These are phyloP conservation scores for Sciurus vulgaris DNA, from an alignment of 2,797 vertebrate genomes.

Conservation along the genomic window DNA sequence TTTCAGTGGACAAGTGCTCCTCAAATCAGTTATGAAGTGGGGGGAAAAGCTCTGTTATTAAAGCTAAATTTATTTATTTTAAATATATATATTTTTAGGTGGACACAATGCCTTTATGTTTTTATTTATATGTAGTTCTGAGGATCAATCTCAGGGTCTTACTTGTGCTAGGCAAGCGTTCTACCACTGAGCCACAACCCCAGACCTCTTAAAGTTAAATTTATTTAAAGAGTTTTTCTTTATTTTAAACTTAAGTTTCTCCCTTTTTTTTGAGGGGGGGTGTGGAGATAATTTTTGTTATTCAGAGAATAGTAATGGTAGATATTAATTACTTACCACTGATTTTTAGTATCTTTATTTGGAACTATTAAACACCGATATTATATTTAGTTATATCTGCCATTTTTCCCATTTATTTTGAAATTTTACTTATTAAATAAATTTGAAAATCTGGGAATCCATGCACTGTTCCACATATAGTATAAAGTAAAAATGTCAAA, in stretches of 20 bases:
- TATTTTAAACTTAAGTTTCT: neutral
- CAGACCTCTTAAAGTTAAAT: neutral
- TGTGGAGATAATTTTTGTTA: neutral
- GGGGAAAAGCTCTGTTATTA: neutral
- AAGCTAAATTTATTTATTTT: neutral
- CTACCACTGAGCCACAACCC: no score
- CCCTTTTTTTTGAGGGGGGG: neutral
- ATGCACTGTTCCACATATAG: neutral
- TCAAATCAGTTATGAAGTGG: neutral
- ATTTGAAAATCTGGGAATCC: neutral
- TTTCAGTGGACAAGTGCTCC: neutral
- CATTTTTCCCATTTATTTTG: neutral
- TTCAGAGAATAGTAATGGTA: neutral
- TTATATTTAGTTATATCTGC: neutral
- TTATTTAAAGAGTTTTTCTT: conserved; percentile 2
- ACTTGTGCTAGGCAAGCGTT: no score
- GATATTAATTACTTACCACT: neutral
- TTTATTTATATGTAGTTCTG: no score
- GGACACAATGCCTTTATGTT: no score
- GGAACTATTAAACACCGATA: neutral
- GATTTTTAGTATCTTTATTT: conserved; percentile 18
- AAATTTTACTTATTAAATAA: conserved; percentile 1
- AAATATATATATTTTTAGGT: no score
- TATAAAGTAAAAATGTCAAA: neutral
- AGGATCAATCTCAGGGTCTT: no score